Base-by-base conservation (phyloP, 2,113 vertebrate genomes). In the Reinhardtius hippoglossoides region DNA sequence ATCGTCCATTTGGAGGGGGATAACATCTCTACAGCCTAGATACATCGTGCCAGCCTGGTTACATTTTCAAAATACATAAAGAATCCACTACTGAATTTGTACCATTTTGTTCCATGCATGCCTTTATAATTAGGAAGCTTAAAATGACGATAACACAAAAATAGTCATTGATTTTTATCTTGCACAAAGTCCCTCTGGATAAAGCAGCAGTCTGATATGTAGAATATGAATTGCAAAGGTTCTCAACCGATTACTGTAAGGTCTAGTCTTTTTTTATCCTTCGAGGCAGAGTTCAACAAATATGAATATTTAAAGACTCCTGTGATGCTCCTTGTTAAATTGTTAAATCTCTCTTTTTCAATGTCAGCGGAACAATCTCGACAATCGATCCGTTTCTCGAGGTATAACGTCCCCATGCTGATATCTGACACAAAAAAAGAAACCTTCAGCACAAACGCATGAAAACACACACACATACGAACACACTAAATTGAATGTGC, bases 221-320 rank as follows among this genome's bases (percentile, higher is more conserved):
- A 31, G 31, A 31, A 31, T 67, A 55, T 62, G 15, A 80, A 74
- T 13, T 1, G 35, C 31, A 71, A 81, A 66, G 44, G 60, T 71
- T 72, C 24, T 59, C 2, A 23, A 54, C 24, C 21, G 16, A 68
- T 48, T 59, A 64, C 42, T 71, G 80, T 68, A 63, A 60, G 71
- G 78, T 52, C 2, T 35, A 9, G 13, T 50, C 21, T 64, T 72
- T 48, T 57, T 74, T 77, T 23, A 77, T 26, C 74, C 23, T 68
- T 52, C 7, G 67, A 81, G 80, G 42, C 57, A 80, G 74, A 80
- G 66, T 81, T 87, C 31, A 84, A n/a, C 26, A 75, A 60, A 82
- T 63, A 82, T 88, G 40, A 79, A 86, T 89, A 71, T 80, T 88
- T 85, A 68, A 87, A 80, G n/a, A 67, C 62, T 74, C 58, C 63